A percentile compares a stretch with the other conserved stretches of the same genome.
Conservation (phyloP, 2,888 invertebrate genomes). For the Caenorhabditis becei region DNA sequence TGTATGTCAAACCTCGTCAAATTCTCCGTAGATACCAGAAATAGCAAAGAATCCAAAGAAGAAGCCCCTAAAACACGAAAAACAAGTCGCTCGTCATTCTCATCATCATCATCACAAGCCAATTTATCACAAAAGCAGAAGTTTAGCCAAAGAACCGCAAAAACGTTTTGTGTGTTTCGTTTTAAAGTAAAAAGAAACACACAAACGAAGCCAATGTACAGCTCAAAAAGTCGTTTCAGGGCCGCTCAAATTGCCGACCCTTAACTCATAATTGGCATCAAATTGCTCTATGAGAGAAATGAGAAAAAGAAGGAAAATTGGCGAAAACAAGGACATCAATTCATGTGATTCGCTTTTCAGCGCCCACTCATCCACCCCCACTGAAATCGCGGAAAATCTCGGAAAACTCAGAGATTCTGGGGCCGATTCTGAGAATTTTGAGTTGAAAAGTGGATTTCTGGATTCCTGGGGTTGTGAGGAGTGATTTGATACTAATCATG, state of each 20-base stretch:
- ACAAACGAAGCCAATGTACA: constrained; percentile 2
- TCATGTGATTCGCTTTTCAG: too few relatives aligned
- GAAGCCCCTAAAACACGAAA: not conserved
- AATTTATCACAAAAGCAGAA: not conserved
- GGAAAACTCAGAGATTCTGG: too few relatives aligned
- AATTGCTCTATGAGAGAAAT: constrained; percentile 9
- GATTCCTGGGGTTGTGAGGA: too few relatives aligned
- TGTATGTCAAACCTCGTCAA: constrained; percentile 9
- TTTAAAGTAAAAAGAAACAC: not conserved
- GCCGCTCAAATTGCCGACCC: constrained; percentile 39
- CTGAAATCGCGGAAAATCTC: too few relatives aligned
- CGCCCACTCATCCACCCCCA: too few relatives aligned
- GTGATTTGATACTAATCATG: too few relatives aligned
- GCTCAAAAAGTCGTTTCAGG: constrained; percentile 24
- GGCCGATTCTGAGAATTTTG: not conserved
- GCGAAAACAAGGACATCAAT: constrained; percentile 1
- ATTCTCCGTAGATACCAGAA: not conserved
- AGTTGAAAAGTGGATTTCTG: too few relatives aligned
- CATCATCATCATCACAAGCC: not conserved
- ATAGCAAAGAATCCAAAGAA: not conserved
- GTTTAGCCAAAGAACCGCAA: too few relatives aligned
- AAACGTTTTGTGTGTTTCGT: not conserved
- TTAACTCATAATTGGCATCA: constrained; percentile 43
- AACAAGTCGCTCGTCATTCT: not conserved
- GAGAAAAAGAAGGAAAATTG: not conserved